These are phyloP conservation scores for Equus przewalskii DNA, from an alignment of 2,113 vertebrate species.

Conservation along the genomic window DNA sequence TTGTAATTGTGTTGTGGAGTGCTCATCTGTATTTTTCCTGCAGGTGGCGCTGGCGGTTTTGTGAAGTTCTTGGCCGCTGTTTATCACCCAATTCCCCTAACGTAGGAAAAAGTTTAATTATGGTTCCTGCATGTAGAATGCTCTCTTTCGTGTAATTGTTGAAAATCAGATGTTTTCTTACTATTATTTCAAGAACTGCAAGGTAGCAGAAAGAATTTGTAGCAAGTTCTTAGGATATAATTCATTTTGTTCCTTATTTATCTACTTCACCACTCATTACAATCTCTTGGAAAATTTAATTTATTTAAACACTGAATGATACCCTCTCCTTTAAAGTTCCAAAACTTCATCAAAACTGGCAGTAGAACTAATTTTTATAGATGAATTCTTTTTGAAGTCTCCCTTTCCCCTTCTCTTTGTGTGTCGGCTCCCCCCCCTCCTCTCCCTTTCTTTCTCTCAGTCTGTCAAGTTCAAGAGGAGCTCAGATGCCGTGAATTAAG, in stretches of 20 bases:
- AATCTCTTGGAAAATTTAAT: slow-evolving; percentile 72
- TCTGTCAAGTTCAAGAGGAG: slow-evolving; percentile 93
- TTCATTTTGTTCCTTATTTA: slow-evolving; percentile 70
- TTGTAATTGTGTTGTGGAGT: not conserved
- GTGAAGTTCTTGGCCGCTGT: not conserved
- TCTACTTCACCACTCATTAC: slow-evolving; percentile 59
- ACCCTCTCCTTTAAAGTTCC: slow-evolving; percentile 81
- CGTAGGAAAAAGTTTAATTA: slow-evolving; percentile 65
- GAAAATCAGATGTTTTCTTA: slow-evolving; percentile 73
- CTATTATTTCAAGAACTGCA: slow-evolving; percentile 78
- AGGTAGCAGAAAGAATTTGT: slow-evolving; percentile 75
- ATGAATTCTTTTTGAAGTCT: slow-evolving; percentile 87
- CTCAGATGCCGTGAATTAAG: slow-evolving; percentile 92
- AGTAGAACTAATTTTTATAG: slow-evolving; percentile 86
- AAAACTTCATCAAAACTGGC: slow-evolving; percentile 84
- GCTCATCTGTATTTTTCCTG: slow-evolving; percentile 55
- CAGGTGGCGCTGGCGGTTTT: slow-evolving; percentile 79
- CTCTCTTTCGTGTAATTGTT: slow-evolving; percentile 58
- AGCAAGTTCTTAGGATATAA: slow-evolving; percentile 58
- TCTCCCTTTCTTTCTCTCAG: slow-evolving; percentile 82
- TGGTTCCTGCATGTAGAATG: not conserved
- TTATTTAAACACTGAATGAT: slow-evolving; percentile 66
- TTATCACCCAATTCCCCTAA: not conserved
- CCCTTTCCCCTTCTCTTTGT: slow-evolving; percentile 86
- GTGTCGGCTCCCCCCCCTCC: slow-evolving; percentile 82